These are phyloP conservation scores for Physocephala rufipes DNA, from an alignment of 2,888 invertebrate species.

Conservation along the genomic window DNA sequence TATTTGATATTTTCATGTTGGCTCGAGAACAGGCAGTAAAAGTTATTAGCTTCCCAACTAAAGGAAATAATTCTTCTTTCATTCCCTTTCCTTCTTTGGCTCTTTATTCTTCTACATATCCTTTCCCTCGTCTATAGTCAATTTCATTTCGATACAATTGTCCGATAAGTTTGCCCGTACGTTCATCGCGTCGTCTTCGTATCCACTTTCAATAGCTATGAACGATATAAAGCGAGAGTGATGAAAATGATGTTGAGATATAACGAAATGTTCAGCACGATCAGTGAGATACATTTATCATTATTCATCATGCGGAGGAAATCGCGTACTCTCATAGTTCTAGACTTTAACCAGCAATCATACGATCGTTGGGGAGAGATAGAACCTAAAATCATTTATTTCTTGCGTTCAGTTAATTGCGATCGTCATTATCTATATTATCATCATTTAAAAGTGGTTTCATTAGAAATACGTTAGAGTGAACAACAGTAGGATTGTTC, in stretches of 20 bases:
- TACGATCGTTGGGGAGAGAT: not conserved
- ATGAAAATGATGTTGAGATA: slow-evolving; percentile 15
- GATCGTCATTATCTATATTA: slow-evolving; percentile 9
- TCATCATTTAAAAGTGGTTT: slow-evolving; percentile 7
- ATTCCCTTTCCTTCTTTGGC: not conserved
- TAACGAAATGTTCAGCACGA: slow-evolving; percentile 8
- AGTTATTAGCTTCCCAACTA: slow-evolving; percentile 13
- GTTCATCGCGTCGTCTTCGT: no score
- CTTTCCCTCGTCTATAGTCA: no score
- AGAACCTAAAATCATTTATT: slow-evolving; percentile 1
- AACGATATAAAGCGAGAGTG: not conserved
- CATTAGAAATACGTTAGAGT: not conserved
- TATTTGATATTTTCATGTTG: slow-evolving; percentile 26
- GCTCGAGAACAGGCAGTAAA: not conserved
- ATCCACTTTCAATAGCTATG: no score
- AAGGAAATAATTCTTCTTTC: slow-evolving; percentile 1
- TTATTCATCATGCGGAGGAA: not conserved
- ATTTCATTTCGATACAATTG: no score
- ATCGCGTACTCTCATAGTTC: no score
- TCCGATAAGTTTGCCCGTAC: no score
- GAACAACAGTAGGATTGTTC: not conserved
- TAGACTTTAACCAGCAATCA: not conserved
- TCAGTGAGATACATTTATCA: not conserved
- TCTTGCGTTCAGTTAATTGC: not conserved
- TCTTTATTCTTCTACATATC: not conserved